Evolutionary conservation across 2,888 invertebrate species (phyloP).

Genomic region (Hirtodrosophila duncani): DNA sequence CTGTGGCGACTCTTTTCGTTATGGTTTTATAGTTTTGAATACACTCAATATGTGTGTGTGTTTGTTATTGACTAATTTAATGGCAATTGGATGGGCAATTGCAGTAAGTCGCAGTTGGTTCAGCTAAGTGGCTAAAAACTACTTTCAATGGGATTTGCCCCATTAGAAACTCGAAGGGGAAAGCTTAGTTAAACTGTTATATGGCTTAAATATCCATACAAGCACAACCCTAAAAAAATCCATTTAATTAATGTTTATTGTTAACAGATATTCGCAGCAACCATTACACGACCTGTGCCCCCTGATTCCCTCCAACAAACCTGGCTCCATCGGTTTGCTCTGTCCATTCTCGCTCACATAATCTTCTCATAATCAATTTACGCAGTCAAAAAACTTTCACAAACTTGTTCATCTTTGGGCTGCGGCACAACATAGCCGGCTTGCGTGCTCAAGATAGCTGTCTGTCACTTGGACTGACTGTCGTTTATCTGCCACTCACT

Average conservation of each 20-base stretch:
- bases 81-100: conserved; percentile 39
- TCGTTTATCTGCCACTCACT: conserved; percentile 39
- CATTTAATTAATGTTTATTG: conserved; percentile 32
- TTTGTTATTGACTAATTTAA: conserved; percentile 55
- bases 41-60: conserved; percentile 31
- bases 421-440: conserved; percentile 17
- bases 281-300: conserved; percentile 11
- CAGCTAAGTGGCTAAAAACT: conserved; percentile 8
- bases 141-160: conserved; percentile 7
- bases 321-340: conserved; percentile 31
- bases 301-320: conserved; percentile 11
- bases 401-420: conserved; percentile 40
- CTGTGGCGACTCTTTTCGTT: conserved; percentile 10
- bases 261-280: conserved; percentile 19
- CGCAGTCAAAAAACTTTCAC: conserved; percentile 58
- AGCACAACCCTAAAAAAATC: too few relatives aligned
- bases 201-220: too few relatives aligned
- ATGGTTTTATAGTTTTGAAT: conserved; percentile 45
- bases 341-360: conserved; percentile 35
- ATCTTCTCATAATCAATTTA: conserved; percentile 67
- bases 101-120: conserved; percentile 2
- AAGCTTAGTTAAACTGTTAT: too few relatives aligned
- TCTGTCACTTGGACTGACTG: conserved; percentile 35
- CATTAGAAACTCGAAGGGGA: too few relatives aligned
- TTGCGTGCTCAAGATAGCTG: conserved; percentile 25